Evolutionary conservation across 1,140 invertebrate species (phyloP).

Genomic region (Neodiprion pinetum): DNA sequence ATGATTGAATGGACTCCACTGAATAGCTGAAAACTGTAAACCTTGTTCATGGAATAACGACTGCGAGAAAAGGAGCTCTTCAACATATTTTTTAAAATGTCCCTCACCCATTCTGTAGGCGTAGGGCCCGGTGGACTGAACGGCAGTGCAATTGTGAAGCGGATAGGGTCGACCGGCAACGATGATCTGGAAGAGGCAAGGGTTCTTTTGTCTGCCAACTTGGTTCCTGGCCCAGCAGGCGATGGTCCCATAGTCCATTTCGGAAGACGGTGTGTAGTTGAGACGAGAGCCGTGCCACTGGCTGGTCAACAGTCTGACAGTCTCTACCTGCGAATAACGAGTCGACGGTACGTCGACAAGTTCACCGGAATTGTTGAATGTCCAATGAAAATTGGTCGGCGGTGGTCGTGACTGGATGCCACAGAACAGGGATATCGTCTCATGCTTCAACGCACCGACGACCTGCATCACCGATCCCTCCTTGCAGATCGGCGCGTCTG

Average conservation of each 20-base stretch:
- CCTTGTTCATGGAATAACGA: no score
- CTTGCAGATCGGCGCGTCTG: conserved; percentile 83
- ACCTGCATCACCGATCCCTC: conserved; percentile 75
- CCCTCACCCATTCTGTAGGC: conserved; percentile 50
- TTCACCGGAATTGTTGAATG: conserved; percentile 87
- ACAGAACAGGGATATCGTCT: conserved; percentile 82
- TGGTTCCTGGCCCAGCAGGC: conserved; percentile 83
- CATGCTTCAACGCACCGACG: conserved; percentile 83
- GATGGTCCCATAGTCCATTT: conserved; percentile 87
- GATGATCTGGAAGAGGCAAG: conserved; percentile 83
- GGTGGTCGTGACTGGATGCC: conserved; percentile 87
- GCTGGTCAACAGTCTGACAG: conserved; percentile 49
- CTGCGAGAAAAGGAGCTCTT: background rate
- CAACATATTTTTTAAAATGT: background rate
- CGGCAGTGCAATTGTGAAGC: conserved; percentile 83
- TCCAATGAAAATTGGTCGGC: conserved; percentile 82
- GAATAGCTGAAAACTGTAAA: no score
- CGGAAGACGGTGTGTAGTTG: conserved; percentile 82
- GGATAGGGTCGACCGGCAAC: conserved; percentile 76
- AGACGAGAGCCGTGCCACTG: conserved; percentile 76
- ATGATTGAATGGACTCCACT: no score
- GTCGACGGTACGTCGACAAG: conserved; percentile 75
- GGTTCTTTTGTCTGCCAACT: conserved; percentile 80
- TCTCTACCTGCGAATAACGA: conserved; percentile 62
- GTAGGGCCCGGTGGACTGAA: conserved; percentile 51